Evolutionary conservation across 2,797 vertebrate genomes (phyloP).

Genomic region (Siniperca undulata): DNA sequence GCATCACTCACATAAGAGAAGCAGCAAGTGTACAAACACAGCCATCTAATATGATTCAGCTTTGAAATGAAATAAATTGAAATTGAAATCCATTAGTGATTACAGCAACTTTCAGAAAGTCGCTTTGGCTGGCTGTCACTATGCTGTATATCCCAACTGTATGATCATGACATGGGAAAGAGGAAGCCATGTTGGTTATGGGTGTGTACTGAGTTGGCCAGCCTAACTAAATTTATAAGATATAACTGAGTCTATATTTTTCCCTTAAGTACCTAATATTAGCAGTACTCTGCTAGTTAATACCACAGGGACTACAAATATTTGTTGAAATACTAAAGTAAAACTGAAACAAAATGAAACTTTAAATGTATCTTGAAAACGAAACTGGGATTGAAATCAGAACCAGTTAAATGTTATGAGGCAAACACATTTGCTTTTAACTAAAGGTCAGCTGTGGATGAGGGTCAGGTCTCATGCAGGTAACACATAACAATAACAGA

Average conservation of each 20-base stretch:
- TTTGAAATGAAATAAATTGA: background rate
- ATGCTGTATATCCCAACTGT: background rate
- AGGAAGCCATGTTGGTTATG: background rate
- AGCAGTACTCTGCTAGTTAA: background rate
- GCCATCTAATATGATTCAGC: background rate
- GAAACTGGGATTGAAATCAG: no score
- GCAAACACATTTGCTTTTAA: background rate
- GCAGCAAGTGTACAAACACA: conserved; percentile 1
- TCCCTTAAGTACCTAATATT: background rate
- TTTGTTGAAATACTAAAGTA: background rate
- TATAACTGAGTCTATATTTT: background rate
- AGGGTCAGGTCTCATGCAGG: background rate
- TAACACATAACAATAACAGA: no score
- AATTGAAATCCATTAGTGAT: background rate
- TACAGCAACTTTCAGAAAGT: background rate
- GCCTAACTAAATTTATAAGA: background rate
- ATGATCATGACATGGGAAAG: background rate
- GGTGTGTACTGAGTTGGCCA: background rate
- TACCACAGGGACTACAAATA: background rate
- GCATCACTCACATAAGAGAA: background rate
- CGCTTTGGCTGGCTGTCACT: background rate
- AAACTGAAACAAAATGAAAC: background rate
- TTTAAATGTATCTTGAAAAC: background rate
- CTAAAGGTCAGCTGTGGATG: background rate
- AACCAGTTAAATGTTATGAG: background rate